Percentiles rank a stretch among this genome's conserved stretches.
These are phyloP conservation scores for Hylaeus anthracinus DNA, from an alignment of 1,140 invertebrate species.

Conservation along the genomic window DNA sequence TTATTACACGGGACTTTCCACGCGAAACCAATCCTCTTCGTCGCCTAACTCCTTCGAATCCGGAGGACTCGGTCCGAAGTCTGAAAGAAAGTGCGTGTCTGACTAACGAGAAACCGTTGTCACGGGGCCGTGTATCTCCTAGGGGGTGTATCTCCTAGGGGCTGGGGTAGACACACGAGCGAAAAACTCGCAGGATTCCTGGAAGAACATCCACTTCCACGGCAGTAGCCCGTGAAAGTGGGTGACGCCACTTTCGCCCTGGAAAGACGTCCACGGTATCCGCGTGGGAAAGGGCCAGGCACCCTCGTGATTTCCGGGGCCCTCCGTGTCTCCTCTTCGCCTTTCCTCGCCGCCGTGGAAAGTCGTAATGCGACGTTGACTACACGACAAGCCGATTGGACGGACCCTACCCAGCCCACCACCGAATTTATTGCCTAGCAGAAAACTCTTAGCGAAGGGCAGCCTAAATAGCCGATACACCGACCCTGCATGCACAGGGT, in stretches of 20 bases:
- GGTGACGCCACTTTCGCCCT: slow-evolving; percentile 58
- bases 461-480: slow-evolving; percentile 48
- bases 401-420: not conserved
- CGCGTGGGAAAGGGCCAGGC: slow-evolving; percentile 65
- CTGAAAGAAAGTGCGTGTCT: slow-evolving; percentile 68
- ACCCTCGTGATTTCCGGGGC: slow-evolving; percentile 58
- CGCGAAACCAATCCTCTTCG: not conserved
- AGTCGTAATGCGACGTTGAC: slow-evolving; percentile 58
- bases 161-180: too few relatives aligned
- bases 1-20: too few relatives aligned
- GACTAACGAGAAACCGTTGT: slow-evolving; percentile 76
- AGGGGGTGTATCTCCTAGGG: not conserved
- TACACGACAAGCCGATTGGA: slow-evolving; percentile 52
- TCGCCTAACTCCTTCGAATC: not conserved
- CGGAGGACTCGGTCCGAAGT: slow-evolving; percentile 9
- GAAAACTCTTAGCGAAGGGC: slow-evolving; percentile 38
- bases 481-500: slow-evolving; percentile 11
- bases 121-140: slow-evolving; percentile 63
- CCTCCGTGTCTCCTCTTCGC: not conserved
- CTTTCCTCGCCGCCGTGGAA: slow-evolving; percentile 33
- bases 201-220: slow-evolving; percentile 51
- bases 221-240: slow-evolving; percentile 57
- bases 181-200: slow-evolving; percentile 54
- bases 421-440: slow-evolving; percentile 45
- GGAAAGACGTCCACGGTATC: slow-evolving; percentile 59